phyloP scores from a whole-genome alignment of 1,140 invertebrate genomes.

The Drosophila saltans region DNA sequence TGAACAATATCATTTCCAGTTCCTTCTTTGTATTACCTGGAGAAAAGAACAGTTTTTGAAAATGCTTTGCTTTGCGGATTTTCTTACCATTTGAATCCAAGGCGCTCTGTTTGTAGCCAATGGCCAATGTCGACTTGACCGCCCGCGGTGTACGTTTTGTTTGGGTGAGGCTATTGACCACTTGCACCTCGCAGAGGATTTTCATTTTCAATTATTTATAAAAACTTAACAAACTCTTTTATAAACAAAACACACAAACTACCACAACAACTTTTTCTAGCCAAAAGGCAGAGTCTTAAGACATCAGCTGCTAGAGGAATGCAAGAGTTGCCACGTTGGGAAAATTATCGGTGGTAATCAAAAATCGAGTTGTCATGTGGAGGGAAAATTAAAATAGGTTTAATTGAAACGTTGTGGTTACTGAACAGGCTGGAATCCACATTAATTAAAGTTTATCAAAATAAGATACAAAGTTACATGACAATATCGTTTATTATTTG shows the following conservation, averaged over 20 bases:
- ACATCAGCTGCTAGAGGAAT: background rate
- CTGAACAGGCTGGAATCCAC: too few relatives aligned
- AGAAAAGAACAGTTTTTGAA: background rate
- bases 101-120: conserved; percentile 85
- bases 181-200: conserved; percentile 87
- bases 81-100: conserved; percentile 33
- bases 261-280: background rate
- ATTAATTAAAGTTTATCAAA: too few relatives aligned
- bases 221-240: background rate
- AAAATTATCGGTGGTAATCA: background rate
- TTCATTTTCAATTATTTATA: conserved; percentile 85
- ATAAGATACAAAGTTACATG: background rate
- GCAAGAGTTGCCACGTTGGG: background rate
- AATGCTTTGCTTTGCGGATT: background rate
- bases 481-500: background rate
- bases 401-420: too few relatives aligned
- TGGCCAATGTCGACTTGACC: conserved; percentile 85
- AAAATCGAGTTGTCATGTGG: background rate
- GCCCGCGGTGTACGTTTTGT: conserved; percentile 84
- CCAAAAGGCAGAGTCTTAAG: background rate
- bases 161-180: conserved; percentile 85
- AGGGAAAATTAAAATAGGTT: background rate
- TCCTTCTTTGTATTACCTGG: conserved; percentile 80
- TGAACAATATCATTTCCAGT: conserved; percentile 87
- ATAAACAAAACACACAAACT: background rate